Evolutionary conservation across 2,113 vertebrate species (phyloP), one percentile per base, ranked within the genome.

Genomic region (Myodes glareolus): DNA sequence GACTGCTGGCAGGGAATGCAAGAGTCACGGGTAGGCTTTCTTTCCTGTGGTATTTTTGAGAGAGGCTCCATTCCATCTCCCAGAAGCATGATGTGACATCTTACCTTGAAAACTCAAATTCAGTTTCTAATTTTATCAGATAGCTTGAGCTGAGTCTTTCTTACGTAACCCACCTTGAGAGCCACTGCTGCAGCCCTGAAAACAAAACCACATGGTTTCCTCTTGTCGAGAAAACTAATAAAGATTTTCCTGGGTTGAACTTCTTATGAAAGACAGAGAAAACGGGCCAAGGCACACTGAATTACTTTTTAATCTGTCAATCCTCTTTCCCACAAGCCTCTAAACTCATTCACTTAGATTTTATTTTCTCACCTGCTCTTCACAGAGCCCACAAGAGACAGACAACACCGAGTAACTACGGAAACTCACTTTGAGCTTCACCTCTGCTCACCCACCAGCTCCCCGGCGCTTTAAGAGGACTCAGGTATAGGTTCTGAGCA

Each of bases 271-370:
- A 88, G 42, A 75, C 61, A 13, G 42, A 80, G n/a, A 95, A 68
- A 87, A 65, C 58, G 45, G 12, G 33, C 42, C 29, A 90, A 55
- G 33, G 86, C 80, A 92, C 68, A 88, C 2, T 33, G 77, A 94
- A 92, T 91, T 91, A 95, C 88, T 91, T 95, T 89, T 84, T 92
- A 97, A 86, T 31, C 65, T 92, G 75, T 27, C 76, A 67, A 82
- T 75, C 36, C 86, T 9, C 36, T 91, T 91, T 63, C 63, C 65
- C 72, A 88, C 29, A 91, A 89, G 90, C 39, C 80, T 78, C 91
- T 92, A 90, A 72, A 86, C 50, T 86, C 76, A 88, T 91, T 96
- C 92, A 85, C 16, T 96, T 93, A 82, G 72, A 92, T 77, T 86
- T 89, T 63, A 68, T 81, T 89, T 77, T 50, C 55, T 91, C 95